phyloP scores from a whole-genome alignment of 2,797 vertebrate genomes.

The Dendrocincla fuliginosa region DNA sequence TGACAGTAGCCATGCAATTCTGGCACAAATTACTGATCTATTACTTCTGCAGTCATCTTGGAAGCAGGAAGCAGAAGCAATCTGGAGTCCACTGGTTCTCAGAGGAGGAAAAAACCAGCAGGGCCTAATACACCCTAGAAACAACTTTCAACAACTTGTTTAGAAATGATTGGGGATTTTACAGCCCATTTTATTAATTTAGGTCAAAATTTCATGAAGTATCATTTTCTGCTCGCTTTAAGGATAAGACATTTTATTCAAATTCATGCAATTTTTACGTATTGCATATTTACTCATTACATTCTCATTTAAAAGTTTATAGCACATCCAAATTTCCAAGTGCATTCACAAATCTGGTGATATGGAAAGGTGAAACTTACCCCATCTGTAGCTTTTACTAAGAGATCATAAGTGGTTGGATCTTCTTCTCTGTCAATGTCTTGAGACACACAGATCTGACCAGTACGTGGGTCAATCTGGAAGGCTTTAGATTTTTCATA shows the following conservation, averaged over 20 bases:
- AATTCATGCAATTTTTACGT: background rate
- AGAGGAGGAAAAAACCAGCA: background rate
- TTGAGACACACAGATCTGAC: slow-evolving; percentile 85
- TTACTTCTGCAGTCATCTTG: background rate
- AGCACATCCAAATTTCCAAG: background rate
- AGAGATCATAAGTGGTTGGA: slow-evolving; percentile 81
- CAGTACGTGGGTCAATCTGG: slow-evolving; percentile 80
- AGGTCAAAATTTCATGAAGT: background rate
- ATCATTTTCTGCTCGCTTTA: background rate
- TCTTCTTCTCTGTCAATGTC: slow-evolving; percentile 89
- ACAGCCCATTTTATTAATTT: background rate
- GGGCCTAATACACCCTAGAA: background rate
- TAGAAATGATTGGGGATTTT: background rate
- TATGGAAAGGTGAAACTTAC: slow-evolving; percentile 74
- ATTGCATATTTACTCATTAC: background rate
- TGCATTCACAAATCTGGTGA: background rate
- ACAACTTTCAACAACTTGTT: background rate
- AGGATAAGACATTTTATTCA: background rate
- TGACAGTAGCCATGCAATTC: background rate
- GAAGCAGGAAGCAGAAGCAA: background rate
- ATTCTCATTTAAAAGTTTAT: background rate
- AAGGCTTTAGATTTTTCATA: slow-evolving; percentile 83
- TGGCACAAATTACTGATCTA: background rate
- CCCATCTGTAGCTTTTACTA: slow-evolving; percentile 90
- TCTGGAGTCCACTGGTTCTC: background rate